These are phyloP conservation scores for Remorina albescens DNA, from an alignment of 2,797 vertebrate species.

Conservation along the genomic window DNA sequence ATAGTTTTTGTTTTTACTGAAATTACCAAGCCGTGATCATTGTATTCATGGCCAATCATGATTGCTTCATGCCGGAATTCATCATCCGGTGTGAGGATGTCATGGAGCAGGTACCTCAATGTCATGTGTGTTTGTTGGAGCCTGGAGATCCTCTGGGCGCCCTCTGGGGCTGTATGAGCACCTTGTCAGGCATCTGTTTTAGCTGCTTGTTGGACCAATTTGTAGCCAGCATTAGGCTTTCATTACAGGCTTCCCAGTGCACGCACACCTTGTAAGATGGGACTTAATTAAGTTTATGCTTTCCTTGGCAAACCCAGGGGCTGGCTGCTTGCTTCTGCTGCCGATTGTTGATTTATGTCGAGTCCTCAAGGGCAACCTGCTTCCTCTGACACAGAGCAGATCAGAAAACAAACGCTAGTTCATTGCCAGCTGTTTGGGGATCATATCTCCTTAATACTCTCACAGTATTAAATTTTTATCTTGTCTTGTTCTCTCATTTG, in stretches of 20 bases:
- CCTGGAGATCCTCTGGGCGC: slow-evolving; percentile 19
- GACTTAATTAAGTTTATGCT: slow-evolving; percentile 86
- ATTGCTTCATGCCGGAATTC: slow-evolving; percentile 1
- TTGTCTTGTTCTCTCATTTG: background rate
- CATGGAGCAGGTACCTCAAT: slow-evolving; percentile 33
- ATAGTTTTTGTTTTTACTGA: background rate
- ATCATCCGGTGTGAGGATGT: slow-evolving; percentile 7
- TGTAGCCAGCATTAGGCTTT: slow-evolving; percentile 78
- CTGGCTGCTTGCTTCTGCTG: slow-evolving; percentile 63
- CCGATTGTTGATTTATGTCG: slow-evolving; percentile 80
- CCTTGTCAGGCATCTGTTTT: slow-evolving; percentile 71
- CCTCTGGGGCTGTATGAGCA: slow-evolving; percentile 31
- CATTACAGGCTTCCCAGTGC: slow-evolving; percentile 71
- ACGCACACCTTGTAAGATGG: slow-evolving; percentile 81
- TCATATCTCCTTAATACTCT: slow-evolving; percentile 44
- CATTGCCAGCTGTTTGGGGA: slow-evolving; percentile 63
- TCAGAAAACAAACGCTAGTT: slow-evolving; percentile 65
- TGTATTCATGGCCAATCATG: background rate
- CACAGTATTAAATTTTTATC: slow-evolving; percentile 27
- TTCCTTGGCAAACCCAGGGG: slow-evolving; percentile 79
- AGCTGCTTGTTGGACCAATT: slow-evolving; percentile 78
- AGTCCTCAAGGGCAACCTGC: slow-evolving; percentile 79
- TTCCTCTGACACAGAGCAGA: slow-evolving; percentile 58
- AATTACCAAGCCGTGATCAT: background rate
- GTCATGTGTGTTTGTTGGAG: slow-evolving; percentile 50